These are phyloP conservation scores for Deroplatys truncata DNA, from an alignment of 2,888 invertebrate species.

Conservation along the genomic window DNA sequence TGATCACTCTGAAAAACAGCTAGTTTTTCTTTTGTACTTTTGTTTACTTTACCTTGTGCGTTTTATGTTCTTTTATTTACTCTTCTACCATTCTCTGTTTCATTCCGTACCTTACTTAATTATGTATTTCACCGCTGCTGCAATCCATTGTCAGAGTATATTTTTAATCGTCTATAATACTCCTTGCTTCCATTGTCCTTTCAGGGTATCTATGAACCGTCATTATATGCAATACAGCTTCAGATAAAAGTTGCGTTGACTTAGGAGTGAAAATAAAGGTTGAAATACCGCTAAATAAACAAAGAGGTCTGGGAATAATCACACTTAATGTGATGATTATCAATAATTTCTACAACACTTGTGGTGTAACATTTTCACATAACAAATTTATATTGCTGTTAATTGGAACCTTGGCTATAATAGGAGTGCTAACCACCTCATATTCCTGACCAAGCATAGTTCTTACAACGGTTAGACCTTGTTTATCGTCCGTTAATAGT, in stretches of 20 bases:
- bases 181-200: background rate
- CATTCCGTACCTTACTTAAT: too few species aligned
- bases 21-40: too few species aligned
- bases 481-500: background rate
- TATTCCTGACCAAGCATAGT: background rate
- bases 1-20: too few species aligned
- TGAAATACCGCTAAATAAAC: background rate
- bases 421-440: background rate
- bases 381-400: background rate
- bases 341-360: background rate
- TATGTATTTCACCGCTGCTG: too few species aligned
- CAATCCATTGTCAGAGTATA: too few species aligned
- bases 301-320: background rate
- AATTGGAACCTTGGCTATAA: background rate
- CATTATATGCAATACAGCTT: background rate
- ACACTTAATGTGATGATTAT: background rate
- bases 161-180: too few species aligned
- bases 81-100: too few species aligned
- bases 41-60: too few species aligned
- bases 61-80: too few species aligned
- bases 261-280: background rate
- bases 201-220: background rate
- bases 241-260: background rate
- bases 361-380: background rate
- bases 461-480: background rate